Conservation (phyloP, 2,113 vertebrate genomes). For the Chionodraco myersi region DNA sequence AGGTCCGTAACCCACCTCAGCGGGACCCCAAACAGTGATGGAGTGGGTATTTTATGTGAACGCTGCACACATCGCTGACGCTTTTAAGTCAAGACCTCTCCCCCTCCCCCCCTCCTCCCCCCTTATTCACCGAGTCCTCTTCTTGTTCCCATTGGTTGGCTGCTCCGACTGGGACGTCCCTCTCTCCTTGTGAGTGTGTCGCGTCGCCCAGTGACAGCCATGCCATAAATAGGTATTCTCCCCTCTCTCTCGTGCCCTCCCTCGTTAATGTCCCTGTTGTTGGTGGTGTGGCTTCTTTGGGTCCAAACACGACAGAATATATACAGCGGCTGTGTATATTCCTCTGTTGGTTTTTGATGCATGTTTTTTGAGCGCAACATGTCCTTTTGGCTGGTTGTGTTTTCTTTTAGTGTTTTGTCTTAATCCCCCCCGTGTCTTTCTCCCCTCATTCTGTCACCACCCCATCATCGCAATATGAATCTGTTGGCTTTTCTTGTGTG, state of each 20-base stretch:
- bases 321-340: constrained; percentile 54
- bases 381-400: constrained; percentile 49
- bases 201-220: constrained; percentile 78
- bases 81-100: too few species aligned
- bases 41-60: neutral
- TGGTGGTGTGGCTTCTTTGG: constrained; percentile 53
- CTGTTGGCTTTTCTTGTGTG: constrained; percentile 49
- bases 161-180: constrained; percentile 70
- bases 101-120: constrained; percentile 3
- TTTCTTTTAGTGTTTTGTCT: constrained; percentile 13
- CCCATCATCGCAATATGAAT: constrained; percentile 3
- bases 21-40: neutral
- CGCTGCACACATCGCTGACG: constrained; percentile 6
- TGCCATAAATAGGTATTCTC: constrained; percentile 87
- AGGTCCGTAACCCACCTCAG: neutral
- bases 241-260: constrained; percentile 31
- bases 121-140: constrained; percentile 70
- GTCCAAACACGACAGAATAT: constrained; percentile 48
- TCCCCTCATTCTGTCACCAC: neutral
- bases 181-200: constrained; percentile 78
- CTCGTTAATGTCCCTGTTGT: constrained; percentile 46
- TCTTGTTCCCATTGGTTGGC: constrained; percentile 80
- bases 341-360: constrained; percentile 53
- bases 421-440: neutral
- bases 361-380: constrained; percentile 56